These are phyloP conservation scores for Propsilocerus akamusi DNA, from an alignment of 1,140 invertebrate species.

Conservation along the genomic window DNA sequence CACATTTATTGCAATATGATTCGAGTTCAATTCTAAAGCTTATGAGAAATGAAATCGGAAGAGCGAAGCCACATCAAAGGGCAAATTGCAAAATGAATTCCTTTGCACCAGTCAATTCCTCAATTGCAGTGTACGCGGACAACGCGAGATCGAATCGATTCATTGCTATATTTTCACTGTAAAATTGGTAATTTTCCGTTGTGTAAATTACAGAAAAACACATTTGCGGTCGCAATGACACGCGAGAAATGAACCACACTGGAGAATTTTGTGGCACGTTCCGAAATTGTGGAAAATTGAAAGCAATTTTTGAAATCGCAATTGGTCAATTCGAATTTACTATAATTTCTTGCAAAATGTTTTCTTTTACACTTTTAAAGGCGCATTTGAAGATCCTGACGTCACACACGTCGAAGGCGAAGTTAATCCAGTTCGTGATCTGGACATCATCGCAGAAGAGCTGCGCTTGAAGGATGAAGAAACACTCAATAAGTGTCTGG, in stretches of 20 bases:
- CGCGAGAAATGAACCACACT: too few relatives aligned
- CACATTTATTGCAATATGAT: not conserved
- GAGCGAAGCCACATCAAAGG: too few relatives aligned
- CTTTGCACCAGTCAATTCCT: too few relatives aligned
- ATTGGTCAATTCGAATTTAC: too few relatives aligned
- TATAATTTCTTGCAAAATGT: not conserved
- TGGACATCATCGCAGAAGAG: conserved; percentile 94
- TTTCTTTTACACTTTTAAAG: conserved; percentile 27
- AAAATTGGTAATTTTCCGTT: not conserved
- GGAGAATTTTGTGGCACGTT: not conserved
- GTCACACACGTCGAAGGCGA: conserved; percentile 98
- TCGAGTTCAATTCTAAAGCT: too few relatives aligned
- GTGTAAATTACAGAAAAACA: not conserved
- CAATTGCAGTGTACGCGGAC: too few relatives aligned
- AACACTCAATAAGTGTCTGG: conserved; percentile 54
- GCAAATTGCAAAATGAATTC: not conserved
- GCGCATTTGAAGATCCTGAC: conserved; percentile 95
- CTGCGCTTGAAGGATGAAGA: conserved; percentile 88
- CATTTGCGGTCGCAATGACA: conserved; percentile 1
- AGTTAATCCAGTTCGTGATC: conserved; percentile 89
- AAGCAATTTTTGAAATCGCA: conserved; percentile 3
- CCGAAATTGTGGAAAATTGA: not conserved
- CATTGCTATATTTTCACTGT: not conserved
- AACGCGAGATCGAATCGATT: conserved; percentile 1
- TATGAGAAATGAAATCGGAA: too few relatives aligned